Percentiles rank a stretch among this genome's conserved stretches.
phyloP scores from a whole-genome alignment of 2,797 vertebrate species.

The Yasuhikotakia modesta region DNA sequence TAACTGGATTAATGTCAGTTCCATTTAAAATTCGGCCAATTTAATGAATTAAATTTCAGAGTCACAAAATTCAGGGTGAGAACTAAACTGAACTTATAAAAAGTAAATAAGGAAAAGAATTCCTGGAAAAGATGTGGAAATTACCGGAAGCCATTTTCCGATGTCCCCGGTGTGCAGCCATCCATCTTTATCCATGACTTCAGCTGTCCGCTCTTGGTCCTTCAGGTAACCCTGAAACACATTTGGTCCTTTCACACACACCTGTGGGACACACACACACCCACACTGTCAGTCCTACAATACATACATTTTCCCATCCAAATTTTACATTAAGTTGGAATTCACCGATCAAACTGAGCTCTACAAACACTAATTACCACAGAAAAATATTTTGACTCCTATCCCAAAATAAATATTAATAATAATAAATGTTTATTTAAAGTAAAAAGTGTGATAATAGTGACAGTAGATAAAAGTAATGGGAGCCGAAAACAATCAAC shows the following conservation, averaged over 20 bases:
- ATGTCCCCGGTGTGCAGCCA: constrained; percentile 98
- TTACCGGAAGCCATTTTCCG: constrained; percentile 95
- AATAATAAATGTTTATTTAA: too few relatives aligned
- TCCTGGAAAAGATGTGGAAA: constrained; percentile 37
- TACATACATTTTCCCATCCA: neutral
- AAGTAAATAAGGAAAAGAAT: neutral
- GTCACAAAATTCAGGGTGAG: too few relatives aligned
- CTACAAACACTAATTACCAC: too few relatives aligned
- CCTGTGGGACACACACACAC: constrained; percentile 69
- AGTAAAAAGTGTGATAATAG: too few relatives aligned
- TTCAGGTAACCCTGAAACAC: constrained; percentile 93
- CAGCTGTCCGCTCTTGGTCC: constrained; percentile 87
- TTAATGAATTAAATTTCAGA: neutral
- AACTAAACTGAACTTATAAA: neutral
- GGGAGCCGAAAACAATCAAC: too few relatives aligned
- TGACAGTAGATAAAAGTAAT: neutral
- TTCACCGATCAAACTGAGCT: neutral
- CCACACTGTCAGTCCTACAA: neutral
- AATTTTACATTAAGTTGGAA: neutral
- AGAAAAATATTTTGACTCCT: too few relatives aligned
- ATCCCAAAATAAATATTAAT: too few relatives aligned
- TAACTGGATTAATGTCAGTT: constrained; percentile 1
- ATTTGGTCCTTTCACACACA: constrained; percentile 93
- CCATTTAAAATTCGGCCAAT: neutral
- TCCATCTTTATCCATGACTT: constrained; percentile 87